Evolutionary conservation across 1,140 invertebrate species (phyloP).

Genomic region (Saccostrea cuccullata): DNA sequence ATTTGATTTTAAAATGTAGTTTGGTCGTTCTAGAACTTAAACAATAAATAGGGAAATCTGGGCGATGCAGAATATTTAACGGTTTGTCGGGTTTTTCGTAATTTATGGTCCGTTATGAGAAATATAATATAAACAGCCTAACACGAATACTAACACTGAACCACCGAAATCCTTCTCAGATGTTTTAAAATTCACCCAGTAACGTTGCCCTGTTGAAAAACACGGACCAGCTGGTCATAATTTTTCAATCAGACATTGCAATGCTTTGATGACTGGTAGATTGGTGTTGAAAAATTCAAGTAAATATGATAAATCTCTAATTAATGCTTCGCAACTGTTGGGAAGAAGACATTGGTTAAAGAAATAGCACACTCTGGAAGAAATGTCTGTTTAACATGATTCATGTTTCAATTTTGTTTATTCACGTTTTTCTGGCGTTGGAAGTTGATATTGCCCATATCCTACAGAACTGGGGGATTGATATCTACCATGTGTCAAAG

Average conservation of each 20-base stretch:
- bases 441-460: background rate
- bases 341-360: background rate
- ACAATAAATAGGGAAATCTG: background rate
- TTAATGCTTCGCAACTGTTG: constrained; percentile 26
- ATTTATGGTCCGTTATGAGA: constrained; percentile 28
- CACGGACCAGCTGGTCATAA: constrained; percentile 4
- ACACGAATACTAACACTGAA: constrained; percentile 23
- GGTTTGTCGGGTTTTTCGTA: background rate
- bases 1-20: background rate
- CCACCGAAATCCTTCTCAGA: background rate
- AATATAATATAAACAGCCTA: constrained; percentile 15
- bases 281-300: constrained; percentile 33
- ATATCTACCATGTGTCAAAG: background rate
- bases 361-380: background rate
- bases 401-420: constrained; percentile 12
- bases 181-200: constrained; percentile 20
- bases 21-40: background rate
- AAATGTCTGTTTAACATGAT: constrained; percentile 31
- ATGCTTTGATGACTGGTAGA: constrained; percentile 33
- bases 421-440: background rate
- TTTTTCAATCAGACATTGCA: constrained; percentile 30
- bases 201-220: background rate
- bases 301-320: constrained; percentile 33
- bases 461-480: background rate
- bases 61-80: background rate